Conservation (phyloP, 2,113 vertebrate genomes). For the Oriolus oriolus region DNA sequence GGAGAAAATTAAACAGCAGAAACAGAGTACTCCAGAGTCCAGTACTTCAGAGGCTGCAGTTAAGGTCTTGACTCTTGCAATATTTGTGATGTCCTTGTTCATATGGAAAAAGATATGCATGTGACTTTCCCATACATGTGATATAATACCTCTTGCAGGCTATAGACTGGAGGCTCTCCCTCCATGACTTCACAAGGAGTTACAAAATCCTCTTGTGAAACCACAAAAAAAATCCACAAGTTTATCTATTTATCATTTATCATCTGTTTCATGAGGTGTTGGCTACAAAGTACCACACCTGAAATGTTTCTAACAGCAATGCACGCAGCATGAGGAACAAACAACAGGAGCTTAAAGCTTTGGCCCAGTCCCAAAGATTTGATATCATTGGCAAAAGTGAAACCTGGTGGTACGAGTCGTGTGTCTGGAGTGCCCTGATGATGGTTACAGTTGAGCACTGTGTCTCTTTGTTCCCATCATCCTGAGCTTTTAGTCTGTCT, state of each 20-base stretch:
- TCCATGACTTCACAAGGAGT: not conserved
- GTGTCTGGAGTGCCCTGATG: not conserved
- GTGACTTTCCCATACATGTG: not conserved
- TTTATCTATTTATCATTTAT: not conserved
- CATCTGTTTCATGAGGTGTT: not conserved
- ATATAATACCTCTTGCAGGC: not conserved
- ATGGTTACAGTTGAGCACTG: not conserved
- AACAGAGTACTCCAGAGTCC: not conserved
- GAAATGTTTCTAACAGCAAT: not conserved
- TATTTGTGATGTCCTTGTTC: not conserved
- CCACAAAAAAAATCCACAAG: not conserved
- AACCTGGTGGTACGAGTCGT: not conserved
- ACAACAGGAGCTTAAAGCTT: not conserved
- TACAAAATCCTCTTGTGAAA: not conserved
- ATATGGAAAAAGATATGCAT: not conserved
- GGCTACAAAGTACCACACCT: not conserved
- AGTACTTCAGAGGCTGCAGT: not conserved
- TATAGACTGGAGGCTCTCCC: not conserved
- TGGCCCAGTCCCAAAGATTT: not conserved
- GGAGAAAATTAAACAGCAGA: not conserved
- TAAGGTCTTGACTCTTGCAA: not conserved
- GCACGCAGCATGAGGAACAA: accelerated
- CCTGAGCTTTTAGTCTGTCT: not conserved
- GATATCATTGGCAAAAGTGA: not conserved
- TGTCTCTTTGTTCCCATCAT: not conserved